phyloP scores from a whole-genome alignment of 2,797 vertebrate species.

The Ctenopoma kingsleyae region DNA sequence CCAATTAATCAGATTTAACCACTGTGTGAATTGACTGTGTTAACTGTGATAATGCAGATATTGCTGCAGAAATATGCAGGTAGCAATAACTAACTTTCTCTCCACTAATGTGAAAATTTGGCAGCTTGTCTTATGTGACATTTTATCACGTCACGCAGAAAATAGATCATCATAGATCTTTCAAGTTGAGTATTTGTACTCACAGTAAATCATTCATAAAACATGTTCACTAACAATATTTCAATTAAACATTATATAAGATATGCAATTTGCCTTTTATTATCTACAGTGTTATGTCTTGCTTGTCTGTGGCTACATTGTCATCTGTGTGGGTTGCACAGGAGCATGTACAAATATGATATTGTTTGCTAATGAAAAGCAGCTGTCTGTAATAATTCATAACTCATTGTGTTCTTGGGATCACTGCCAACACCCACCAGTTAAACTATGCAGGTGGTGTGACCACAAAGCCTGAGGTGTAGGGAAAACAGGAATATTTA shows the following conservation, averaged over 20 bases:
- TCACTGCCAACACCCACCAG: slow-evolving; percentile 60
- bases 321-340: slow-evolving; percentile 13
- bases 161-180: not conserved
- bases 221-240: slow-evolving; percentile 38
- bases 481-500: slow-evolving; percentile 40
- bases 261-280: slow-evolving; percentile 33
- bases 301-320: not conserved
- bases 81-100: slow-evolving; percentile 27
- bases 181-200: slow-evolving; percentile 33
- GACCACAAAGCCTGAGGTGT: slow-evolving; percentile 39
- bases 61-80: slow-evolving; percentile 28
- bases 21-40: slow-evolving; percentile 16
- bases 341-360: slow-evolving; percentile 15
- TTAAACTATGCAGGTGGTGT: slow-evolving; percentile 61
- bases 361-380: slow-evolving; percentile 48
- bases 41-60: slow-evolving; percentile 21
- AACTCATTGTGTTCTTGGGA: slow-evolving; percentile 44
- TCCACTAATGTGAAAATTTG: slow-evolving; percentile 39
- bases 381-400: slow-evolving; percentile 48
- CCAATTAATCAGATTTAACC: slow-evolving; percentile 32
- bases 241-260: slow-evolving; percentile 44
- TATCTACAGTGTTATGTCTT: not conserved
- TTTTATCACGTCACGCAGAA: slow-evolving; percentile 7
- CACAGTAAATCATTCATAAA: slow-evolving; percentile 24
- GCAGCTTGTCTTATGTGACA: slow-evolving; percentile 23